These are phyloP conservation scores for Xanthia icteritia DNA, from an alignment of 2,888 invertebrate genomes.

Conservation along the genomic window DNA sequence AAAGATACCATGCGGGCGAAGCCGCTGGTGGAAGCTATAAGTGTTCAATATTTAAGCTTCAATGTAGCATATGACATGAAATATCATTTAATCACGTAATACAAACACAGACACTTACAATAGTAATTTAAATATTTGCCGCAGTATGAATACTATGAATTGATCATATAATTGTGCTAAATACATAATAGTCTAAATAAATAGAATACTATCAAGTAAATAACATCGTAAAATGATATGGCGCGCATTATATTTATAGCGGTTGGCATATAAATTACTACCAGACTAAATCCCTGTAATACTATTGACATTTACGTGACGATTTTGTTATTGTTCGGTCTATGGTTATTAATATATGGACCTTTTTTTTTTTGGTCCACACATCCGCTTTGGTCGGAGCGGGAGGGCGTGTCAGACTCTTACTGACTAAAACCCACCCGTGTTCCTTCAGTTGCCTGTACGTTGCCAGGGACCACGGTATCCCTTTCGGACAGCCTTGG, in stretches of 20 bases:
- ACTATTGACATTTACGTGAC: conserved; percentile 26
- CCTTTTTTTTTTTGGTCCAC: no score
- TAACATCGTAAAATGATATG: conserved; percentile 51
- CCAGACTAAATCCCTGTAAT: conserved; percentile 37
- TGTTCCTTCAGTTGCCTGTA: no score
- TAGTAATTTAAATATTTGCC: conserved; percentile 47
- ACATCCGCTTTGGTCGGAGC: no score
- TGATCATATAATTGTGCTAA: conserved; percentile 36
- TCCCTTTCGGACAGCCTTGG: neutral
- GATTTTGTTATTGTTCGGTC: conserved; percentile 9
- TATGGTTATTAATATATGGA: no score
- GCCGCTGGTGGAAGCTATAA: no score
- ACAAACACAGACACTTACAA: conserved; percentile 30
- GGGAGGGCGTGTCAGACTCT: no score
- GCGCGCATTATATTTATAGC: conserved; percentile 13
- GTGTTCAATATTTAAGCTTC: no score
- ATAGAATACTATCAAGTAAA: conserved; percentile 40
- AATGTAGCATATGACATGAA: neutral
- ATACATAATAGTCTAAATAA: conserved; percentile 34
- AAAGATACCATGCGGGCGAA: no score
- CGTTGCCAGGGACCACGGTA: no score
- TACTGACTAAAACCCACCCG: no score
- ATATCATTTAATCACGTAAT: no score
- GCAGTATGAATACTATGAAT: conserved; percentile 24
- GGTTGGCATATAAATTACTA: conserved; percentile 32